A percentile compares a stretch with the other conserved stretches of the same genome.
These are phyloP conservation scores for Pangasius sanitwongsei DNA, from an alignment of 2,797 vertebrate genomes.

Conservation along the genomic window DNA sequence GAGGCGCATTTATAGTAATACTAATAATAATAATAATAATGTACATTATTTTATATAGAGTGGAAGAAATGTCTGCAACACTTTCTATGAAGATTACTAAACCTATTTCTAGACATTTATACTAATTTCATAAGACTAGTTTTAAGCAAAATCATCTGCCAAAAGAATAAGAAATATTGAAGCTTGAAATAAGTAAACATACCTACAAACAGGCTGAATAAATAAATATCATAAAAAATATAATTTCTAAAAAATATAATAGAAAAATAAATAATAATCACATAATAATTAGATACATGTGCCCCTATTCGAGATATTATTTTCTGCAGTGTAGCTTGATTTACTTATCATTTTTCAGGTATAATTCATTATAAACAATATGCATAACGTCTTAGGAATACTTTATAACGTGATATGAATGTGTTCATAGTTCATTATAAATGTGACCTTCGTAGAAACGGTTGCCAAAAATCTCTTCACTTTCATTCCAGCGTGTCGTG, in stretches of 20 bases:
- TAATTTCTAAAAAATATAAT: not conserved
- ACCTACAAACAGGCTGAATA: not conserved
- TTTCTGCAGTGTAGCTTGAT: not conserved
- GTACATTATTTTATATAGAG: not conserved
- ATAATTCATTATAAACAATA: not conserved
- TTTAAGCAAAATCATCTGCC: not conserved
- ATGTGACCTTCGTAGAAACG: not conserved
- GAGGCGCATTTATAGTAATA: no score
- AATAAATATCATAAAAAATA: not conserved
- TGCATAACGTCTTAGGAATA: not conserved
- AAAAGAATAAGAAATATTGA: not conserved
- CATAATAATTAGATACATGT: no score
- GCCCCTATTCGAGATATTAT: no score
- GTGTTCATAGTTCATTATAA: not conserved
- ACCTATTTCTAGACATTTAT: no score
- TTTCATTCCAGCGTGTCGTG: not conserved
- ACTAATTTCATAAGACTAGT: not conserved
- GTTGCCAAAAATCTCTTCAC: not conserved
- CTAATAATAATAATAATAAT: not conserved
- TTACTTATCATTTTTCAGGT: not conserved
- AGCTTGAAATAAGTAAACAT: not conserved
- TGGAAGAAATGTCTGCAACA: no score
- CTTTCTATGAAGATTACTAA: no score
- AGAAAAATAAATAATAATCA: not conserved
- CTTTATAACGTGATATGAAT: not conserved